Base-by-base conservation (phyloP, 2,888 invertebrate species). In the Drosophila austrosaltans region DNA sequence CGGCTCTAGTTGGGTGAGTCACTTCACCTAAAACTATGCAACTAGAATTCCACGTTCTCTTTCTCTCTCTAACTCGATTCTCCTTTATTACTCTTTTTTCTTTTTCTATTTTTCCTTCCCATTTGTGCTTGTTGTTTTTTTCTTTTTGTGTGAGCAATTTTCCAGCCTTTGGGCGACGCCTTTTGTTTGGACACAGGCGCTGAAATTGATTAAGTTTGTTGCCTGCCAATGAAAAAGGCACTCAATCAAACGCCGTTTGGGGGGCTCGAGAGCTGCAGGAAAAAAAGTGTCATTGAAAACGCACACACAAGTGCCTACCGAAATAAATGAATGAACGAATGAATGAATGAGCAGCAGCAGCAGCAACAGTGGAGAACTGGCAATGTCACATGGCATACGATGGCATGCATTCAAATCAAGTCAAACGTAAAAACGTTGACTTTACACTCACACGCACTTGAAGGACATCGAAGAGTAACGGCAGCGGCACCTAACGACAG, bases 171-270 rank as follows among this genome's bases (percentile, higher is more conserved):
- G 81, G 81, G 72, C 78, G 22, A 70, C 75, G 72, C 76, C 84
- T 86, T 87, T 87, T 87, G 84, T 83, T 87, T 87, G 85, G 81
- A 82, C 85, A 84, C 78, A 74, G 72, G 69, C 87, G 87, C 72
- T 75, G 75, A 86, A 88, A 86, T 86, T 86, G 88, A 86, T 86
- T 86, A 86, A 86, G 85, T 86, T 82, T 85, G 88, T 78, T 81
- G 83, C 78, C 82, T 79, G 83, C 79, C 86, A 78, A 77, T 84
- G 87, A 61, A 82, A 87, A 79, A 82, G 87, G 77, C 77, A 82
- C 87, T 83, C 87, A 84, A 84, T 87, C 83, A 87, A 84, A 73
- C 66, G 54, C 61, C 72, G 58, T 53, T 72, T 16, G 36, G 36
- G 30, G 67, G 48, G 48, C 57, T 64, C 53, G 12, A 20, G 54